A percentile compares a stretch with the other conserved stretches of the same genome.
Evolutionary conservation across 2,113 vertebrate species (phyloP).

Genomic region (Platichthys flesus): DNA sequence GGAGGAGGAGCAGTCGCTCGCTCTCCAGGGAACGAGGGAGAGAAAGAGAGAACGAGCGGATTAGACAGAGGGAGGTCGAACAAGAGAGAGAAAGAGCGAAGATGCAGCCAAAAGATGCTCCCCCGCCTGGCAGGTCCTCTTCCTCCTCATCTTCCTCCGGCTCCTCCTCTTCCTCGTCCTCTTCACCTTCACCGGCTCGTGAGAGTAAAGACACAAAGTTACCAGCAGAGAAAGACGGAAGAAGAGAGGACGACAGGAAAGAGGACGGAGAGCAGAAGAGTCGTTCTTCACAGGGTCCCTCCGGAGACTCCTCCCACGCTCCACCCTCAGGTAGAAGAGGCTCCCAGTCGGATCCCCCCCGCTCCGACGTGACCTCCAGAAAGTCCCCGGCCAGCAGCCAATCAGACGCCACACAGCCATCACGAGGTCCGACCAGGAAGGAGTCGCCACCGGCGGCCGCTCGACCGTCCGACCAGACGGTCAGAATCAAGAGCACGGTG

Average conservation of each 20-base stretch:
- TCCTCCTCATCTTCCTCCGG: slow-evolving; percentile 71
- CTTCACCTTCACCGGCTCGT: slow-evolving; percentile 58
- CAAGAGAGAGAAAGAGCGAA: slow-evolving; percentile 43
- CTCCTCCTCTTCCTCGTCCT: slow-evolving; percentile 73
- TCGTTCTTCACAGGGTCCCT: slow-evolving; percentile 28
- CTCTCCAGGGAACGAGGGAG: slow-evolving; percentile 67
- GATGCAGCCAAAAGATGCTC: slow-evolving; percentile 49
- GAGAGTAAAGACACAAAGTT: slow-evolving; percentile 40
- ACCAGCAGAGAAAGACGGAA: slow-evolving; percentile 14
- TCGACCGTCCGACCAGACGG: neutral
- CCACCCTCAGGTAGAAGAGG: slow-evolving; percentile 12
- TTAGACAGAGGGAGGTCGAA: slow-evolving; percentile 47
- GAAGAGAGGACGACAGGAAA: slow-evolving; percentile 28
- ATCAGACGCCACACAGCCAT: slow-evolving; percentile 39
- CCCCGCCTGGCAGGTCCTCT: slow-evolving; percentile 59
- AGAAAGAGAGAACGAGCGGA: slow-evolving; percentile 43
- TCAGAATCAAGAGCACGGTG: slow-evolving; percentile 21
- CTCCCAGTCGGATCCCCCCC: slow-evolving; percentile 11
- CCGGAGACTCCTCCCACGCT: slow-evolving; percentile 44
- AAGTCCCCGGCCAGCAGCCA: slow-evolving; percentile 52
- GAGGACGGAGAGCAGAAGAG: slow-evolving; percentile 36
- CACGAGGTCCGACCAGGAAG: slow-evolving; percentile 25
- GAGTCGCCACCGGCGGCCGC: neutral
- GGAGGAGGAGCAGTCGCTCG: slow-evolving; percentile 72
- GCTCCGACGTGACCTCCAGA: neutral